These are phyloP conservation scores for Phodopus roborovskii DNA, from an alignment of 2,113 vertebrate species.

Conservation along the genomic window DNA sequence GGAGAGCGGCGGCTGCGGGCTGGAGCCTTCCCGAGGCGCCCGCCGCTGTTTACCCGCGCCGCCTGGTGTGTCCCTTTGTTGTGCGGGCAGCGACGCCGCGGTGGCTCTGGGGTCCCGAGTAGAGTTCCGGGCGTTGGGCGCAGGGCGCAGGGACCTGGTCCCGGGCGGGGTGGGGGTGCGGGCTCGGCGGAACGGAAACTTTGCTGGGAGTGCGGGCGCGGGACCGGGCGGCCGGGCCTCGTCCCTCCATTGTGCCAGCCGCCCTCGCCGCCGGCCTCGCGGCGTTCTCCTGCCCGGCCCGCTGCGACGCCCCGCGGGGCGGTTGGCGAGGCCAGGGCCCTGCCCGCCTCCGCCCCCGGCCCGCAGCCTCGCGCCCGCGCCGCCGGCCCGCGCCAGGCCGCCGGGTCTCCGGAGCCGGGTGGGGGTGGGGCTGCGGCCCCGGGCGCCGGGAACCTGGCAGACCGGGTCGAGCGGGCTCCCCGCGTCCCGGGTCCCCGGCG, in stretches of 20 bases:
- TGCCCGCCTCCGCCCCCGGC: not conserved
- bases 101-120: slow-evolving; percentile 71
- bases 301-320: not conserved
- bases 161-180: slow-evolving; percentile 69
- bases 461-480: not conserved
- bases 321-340: not conserved
- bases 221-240: slow-evolving; percentile 56
- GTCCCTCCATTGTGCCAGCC: slow-evolving; percentile 76
- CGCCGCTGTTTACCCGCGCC: slow-evolving; percentile 72
- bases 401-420: not conserved
- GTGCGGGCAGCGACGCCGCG: slow-evolving; percentile 71
- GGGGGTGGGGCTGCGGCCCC: slow-evolving; percentile 5
- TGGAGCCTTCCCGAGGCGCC: slow-evolving; percentile 21
- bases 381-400: not conserved
- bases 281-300: not conserved
- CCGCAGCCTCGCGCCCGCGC: not conserved
- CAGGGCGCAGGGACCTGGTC: slow-evolving; percentile 39
- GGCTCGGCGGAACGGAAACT: slow-evolving; percentile 74
- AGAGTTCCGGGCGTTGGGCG: slow-evolving; percentile 69
- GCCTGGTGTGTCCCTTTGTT: slow-evolving; percentile 79
- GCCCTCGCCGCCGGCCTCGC: not conserved
- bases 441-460: not conserved
- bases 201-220: slow-evolving; percentile 65
- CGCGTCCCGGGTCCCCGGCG: not conserved
- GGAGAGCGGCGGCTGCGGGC: slow-evolving; percentile 58